Conservation (phyloP, 2,888 invertebrate species). For the Heteromyza rotundicornis region DNA sequence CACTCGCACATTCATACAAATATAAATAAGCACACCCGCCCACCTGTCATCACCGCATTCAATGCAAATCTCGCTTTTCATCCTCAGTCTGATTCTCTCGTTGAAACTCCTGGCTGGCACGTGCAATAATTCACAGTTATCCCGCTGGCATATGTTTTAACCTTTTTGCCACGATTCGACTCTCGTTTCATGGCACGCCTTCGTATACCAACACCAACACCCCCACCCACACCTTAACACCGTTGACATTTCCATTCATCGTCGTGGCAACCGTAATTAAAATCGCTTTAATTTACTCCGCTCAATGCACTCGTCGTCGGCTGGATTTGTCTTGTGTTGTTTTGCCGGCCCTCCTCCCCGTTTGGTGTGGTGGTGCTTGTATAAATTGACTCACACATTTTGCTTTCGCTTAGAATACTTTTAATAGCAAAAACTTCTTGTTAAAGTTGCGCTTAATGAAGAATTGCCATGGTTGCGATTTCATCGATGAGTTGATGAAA, state of each 20-base stretch:
- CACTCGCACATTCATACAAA: constrained; percentile 16
- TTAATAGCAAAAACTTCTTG: constrained; percentile 53
- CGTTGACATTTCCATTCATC: constrained; percentile 57
- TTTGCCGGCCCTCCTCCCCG: not conserved
- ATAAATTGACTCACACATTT: too few species aligned
- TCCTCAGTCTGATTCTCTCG: constrained; percentile 8
- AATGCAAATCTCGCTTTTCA: constrained; percentile 25
- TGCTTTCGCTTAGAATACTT: constrained; percentile 9
- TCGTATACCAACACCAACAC: too few species aligned
- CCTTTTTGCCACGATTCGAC: not conserved
- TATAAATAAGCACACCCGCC: constrained; percentile 3
- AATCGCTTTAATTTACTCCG: constrained; percentile 56
- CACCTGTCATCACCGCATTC: constrained; percentile 12
- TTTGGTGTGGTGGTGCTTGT: too few species aligned
- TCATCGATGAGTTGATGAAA: not conserved
- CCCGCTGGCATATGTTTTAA: constrained; percentile 26
- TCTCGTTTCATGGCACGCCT: not conserved
- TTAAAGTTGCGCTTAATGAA: constrained; percentile 51
- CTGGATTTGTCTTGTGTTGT: not conserved
- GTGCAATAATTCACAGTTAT: constrained; percentile 47
- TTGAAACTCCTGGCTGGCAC: constrained; percentile 21
- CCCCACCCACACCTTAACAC: not conserved
- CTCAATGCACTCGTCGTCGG: constrained; percentile 40
- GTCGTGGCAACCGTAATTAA: constrained; percentile 58
- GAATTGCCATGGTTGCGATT: constrained; percentile 52